Base-by-base conservation (phyloP, 1,140 invertebrate genomes). In the Leptinotarsa defecta region DNA sequence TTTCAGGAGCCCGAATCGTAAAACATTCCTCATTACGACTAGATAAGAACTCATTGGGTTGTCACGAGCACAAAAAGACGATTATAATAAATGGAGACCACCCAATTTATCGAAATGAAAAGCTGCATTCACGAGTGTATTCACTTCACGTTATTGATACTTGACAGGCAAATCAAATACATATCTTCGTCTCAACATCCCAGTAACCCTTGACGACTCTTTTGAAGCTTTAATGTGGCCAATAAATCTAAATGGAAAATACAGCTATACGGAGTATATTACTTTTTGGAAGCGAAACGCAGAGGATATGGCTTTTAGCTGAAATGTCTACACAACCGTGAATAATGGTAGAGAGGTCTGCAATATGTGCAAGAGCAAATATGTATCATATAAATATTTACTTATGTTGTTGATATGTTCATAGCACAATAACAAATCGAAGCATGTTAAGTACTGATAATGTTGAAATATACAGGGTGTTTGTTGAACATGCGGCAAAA, bases 171-270 rank as follows among this genome's bases (percentile, higher is more conserved):
- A 57, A 57, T 57, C 52, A n/a, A 57, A n/a, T 57, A 57, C 52
- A 57, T 57, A 57, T 57, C 52, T 13, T 57, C 52, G 52, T 57
- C 52, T 57, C 52, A 57, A 57, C 52, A 57, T 57, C n/a, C 52
- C 1, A 57, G 52, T 57, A 57, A 57, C 52, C 52, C 52, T 57
- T 57, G 52, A 57, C 52, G 52, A 57, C 52, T 57, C 52, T 57
- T 57, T 57, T 57, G 52, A 57, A 57, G 52, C 52, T 57, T 57
- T 57, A 57, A 57, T 57, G 52, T 15, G 52, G 4, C 52, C 52
- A 57, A 57, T 57, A 57, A 57, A 57, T 57, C 17, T 57, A 8
- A 57, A 57, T 19, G 52, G 13, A 57, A 57, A 57, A 57, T 17
- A 17, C 5, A 19, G n/a, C 15, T 17, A 0, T 4, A 19, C 0